These are phyloP conservation scores for Huso huso DNA, from an alignment of 2,797 vertebrate genomes.

Conservation along the genomic window DNA sequence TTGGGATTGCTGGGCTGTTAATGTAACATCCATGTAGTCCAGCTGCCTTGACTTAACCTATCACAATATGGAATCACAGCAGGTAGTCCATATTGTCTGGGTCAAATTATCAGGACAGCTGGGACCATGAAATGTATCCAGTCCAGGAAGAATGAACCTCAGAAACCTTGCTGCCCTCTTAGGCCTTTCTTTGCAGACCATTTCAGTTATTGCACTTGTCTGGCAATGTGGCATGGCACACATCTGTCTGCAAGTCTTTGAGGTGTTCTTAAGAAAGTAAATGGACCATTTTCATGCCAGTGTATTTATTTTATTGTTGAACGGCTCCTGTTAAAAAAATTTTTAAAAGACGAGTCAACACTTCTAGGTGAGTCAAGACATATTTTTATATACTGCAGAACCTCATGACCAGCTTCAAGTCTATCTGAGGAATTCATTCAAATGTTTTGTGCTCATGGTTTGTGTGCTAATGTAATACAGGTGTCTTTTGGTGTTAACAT, in stretches of 20 bases:
- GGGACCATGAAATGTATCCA: constrained; percentile 64
- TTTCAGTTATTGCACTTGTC: constrained; percentile 59
- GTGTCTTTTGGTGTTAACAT: constrained; percentile 59
- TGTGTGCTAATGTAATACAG: constrained; percentile 56
- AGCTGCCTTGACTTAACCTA: neutral
- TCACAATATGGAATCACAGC: constrained; percentile 48
- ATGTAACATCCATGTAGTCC: constrained; percentile 23
- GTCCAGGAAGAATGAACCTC: constrained; percentile 52
- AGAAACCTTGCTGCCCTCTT: constrained; percentile 50
- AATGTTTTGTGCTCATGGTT: neutral
- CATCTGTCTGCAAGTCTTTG: constrained; percentile 40
- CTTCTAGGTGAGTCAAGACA: too few species aligned
- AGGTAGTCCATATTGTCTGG: constrained; percentile 44
- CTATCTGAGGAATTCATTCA: neutral
- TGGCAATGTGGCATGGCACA: constrained; percentile 59
- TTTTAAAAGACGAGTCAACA: too few species aligned
- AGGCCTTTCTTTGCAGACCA: constrained; percentile 50
- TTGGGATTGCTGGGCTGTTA: constrained; percentile 36
- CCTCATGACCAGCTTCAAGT: neutral
- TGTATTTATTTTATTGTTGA: too few species aligned
- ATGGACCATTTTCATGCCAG: too few species aligned
- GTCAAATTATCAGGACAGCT: constrained; percentile 63
- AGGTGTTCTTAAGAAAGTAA: constrained; percentile 37
- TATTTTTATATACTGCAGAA: too few species aligned
- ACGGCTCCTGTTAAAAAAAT: too few species aligned